Percentiles rank a stretch among this genome's conserved stretches.
Conservation (phyloP, 2,113 vertebrate genomes). For the Tinamus guttatus region DNA sequence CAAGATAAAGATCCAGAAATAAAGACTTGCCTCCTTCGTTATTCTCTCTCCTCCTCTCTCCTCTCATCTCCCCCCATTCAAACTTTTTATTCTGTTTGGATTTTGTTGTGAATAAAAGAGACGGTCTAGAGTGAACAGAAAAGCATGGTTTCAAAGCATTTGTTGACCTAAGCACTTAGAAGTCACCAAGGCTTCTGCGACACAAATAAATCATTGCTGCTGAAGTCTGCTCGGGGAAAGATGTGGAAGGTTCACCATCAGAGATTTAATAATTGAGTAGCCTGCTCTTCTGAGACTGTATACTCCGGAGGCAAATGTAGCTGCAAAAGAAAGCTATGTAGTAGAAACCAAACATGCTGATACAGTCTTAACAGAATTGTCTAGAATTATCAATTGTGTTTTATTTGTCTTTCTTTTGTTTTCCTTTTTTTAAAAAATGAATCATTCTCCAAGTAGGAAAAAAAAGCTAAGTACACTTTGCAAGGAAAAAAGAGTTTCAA, state of each 20-base stretch:
- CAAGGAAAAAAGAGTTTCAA: not conserved
- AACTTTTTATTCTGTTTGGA: not conserved
- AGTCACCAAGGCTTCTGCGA: not conserved
- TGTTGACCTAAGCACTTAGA: constrained; percentile 25
- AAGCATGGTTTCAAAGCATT: not conserved
- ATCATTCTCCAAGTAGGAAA: not conserved
- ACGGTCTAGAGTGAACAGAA: constrained; percentile 18
- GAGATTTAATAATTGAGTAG: constrained; percentile 50
- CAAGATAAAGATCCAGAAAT: not conserved
- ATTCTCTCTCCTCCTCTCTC: not conserved
- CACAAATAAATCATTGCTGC: constrained; percentile 31
- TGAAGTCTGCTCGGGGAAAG: not conserved
- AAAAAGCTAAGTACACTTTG: not conserved
- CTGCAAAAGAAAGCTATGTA: constrained; percentile 12
- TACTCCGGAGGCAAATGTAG: not conserved
- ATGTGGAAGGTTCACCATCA: not conserved
- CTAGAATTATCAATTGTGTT: constrained; percentile 43
- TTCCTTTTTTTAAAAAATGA: constrained; percentile 40
- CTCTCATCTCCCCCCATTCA: not conserved
- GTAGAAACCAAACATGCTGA: not conserved
- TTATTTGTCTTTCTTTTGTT: constrained; percentile 1
- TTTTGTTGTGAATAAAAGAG: not conserved
- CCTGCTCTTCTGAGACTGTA: not conserved
- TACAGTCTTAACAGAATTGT: constrained; percentile 19
- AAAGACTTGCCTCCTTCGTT: not conserved